Base-by-base conservation (phyloP, 2,797 vertebrate species). In the Sebastes flavidus region DNA sequence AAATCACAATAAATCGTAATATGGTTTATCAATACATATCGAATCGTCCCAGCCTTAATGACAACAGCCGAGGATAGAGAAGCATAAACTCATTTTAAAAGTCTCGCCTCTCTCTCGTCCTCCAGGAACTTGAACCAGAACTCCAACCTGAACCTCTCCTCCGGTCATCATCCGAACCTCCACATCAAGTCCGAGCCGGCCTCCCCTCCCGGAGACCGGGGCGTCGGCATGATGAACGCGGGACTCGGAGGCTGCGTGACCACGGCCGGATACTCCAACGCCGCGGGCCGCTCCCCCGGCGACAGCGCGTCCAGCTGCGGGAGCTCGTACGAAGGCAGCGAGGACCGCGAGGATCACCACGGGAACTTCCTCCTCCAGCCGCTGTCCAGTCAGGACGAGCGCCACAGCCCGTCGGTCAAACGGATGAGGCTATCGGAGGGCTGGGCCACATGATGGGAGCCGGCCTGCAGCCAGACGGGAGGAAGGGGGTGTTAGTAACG, bases 161-260 rank as follows among this genome's bases (percentile, higher is more conserved):
- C 97, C 90, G 94, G 94, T 92, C 98, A 98, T 96, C 97, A 98
- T 96, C 97, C 34, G 2, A 71, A 96, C 95, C 96, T 99, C 92
- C 97, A 96, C 97, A 98, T 99, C 96, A 99, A 99, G 95, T 98
- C 97, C 54, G 98, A 99, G 97, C 98, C 98, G 88, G 97, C 98
- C 93, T 99, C 98, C 92, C 98, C 98, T 89, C 97, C 97, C 94
- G 95, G 97, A 94, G 97, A 98, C 92, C 97, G 97, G 83, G 93
- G 65, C 61, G 1, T 83, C 1, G 66, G 77, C 7, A 76, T 94
- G 88, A 38, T 84, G 1, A 79, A 84, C 10, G 11, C 65, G 0
- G 88, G 82, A 4, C 87, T 91, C 2, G 84, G 84, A 36, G 86
- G 83, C 3, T 82, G 75, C 55, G 2, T 86, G 36, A 38, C 85